Percentiles rank a stretch among this genome's conserved stretches.
These are phyloP conservation scores for Cotesia glomerata DNA, from an alignment of 1,140 invertebrate species.

Conservation along the genomic window DNA sequence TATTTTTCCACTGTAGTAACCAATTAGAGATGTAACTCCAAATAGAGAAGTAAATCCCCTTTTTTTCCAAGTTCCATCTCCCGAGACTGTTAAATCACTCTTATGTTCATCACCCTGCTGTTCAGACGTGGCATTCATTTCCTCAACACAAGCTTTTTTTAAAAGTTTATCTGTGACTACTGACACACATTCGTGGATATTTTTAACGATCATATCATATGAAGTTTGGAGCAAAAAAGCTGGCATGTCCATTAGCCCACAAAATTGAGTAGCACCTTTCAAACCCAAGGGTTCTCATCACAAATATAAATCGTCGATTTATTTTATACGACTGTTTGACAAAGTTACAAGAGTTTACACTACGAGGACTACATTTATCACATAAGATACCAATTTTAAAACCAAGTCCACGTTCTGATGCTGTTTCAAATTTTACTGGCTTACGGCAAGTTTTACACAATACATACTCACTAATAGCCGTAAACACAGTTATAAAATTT, in stretches of 20 bases:
- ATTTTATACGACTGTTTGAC: constrained; percentile 25
- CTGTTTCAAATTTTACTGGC: constrained; percentile 17
- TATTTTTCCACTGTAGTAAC: constrained; percentile 27
- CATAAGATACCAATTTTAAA: constrained; percentile 16
- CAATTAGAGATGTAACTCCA: constrained; percentile 24
- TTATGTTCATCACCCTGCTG: neutral
- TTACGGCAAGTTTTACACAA: constrained; percentile 20
- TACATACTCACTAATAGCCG: neutral
- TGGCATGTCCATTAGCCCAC: constrained; percentile 22
- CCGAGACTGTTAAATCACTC: constrained; percentile 33
- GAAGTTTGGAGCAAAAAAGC: neutral
- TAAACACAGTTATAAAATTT: neutral
- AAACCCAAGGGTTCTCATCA: constrained; percentile 22
- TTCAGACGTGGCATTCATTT: neutral
- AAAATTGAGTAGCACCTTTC: constrained; percentile 16
- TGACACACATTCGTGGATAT: neutral
- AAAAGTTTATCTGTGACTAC: neutral
- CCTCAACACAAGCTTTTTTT: too few relatives aligned
- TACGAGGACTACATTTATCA: constrained; percentile 1
- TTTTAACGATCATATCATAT: constrained; percentile 6
- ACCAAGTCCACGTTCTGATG: constrained; percentile 13
- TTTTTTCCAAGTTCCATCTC: constrained; percentile 35
- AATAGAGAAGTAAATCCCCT: constrained; percentile 28
- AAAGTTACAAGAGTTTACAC: constrained; percentile 11
- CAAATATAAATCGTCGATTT: constrained; percentile 28